Evolutionary conservation across 2,797 vertebrate genomes (phyloP).

Genomic region (Xyrichtys novacula): DNA sequence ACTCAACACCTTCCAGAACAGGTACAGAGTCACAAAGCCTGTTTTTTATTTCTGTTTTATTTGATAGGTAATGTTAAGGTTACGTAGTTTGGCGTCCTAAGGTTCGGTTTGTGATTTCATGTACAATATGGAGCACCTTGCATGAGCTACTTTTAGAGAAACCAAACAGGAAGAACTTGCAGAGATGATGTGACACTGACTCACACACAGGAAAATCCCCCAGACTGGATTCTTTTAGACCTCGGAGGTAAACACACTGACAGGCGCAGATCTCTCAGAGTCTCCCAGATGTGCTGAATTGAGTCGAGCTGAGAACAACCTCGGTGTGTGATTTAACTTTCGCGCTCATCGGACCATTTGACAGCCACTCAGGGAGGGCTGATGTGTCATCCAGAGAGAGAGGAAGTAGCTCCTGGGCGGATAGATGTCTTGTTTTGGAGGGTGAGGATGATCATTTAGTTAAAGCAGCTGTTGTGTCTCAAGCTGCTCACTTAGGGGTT

Average conservation of each 20-base stretch:
- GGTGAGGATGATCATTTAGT: constrained; percentile 21
- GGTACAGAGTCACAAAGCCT: constrained; percentile 75
- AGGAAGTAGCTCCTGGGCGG: constrained; percentile 23
- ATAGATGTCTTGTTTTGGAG: constrained; percentile 41
- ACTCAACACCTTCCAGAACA: constrained; percentile 91
- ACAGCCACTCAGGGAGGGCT: constrained; percentile 39
- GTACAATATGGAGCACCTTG: neutral
- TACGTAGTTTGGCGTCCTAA: neutral
- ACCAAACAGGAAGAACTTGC: constrained; percentile 12
- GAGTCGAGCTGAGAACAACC: constrained; percentile 28
- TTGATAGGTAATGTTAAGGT: no score
- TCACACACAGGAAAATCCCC: constrained; percentile 14
- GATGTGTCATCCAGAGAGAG: constrained; percentile 43
- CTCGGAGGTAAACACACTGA: neutral
- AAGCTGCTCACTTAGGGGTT: constrained; percentile 34
- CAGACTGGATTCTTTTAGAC: constrained; percentile 6
- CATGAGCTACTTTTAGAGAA: constrained; percentile 13
- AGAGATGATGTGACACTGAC: constrained; percentile 27
- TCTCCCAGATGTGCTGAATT: constrained; percentile 34
- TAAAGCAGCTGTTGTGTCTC: constrained; percentile 28
- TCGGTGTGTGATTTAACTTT: constrained; percentile 49
- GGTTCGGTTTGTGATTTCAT: neutral
- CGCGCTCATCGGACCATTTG: constrained; percentile 58
- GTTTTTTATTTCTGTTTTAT: no score
- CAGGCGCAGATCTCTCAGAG: constrained; percentile 24